Percentiles rank a stretch among this genome's conserved stretches.
Evolutionary conservation across 1,140 invertebrate genomes (phyloP).

Genomic region (Marisa cornuarietis): DNA sequence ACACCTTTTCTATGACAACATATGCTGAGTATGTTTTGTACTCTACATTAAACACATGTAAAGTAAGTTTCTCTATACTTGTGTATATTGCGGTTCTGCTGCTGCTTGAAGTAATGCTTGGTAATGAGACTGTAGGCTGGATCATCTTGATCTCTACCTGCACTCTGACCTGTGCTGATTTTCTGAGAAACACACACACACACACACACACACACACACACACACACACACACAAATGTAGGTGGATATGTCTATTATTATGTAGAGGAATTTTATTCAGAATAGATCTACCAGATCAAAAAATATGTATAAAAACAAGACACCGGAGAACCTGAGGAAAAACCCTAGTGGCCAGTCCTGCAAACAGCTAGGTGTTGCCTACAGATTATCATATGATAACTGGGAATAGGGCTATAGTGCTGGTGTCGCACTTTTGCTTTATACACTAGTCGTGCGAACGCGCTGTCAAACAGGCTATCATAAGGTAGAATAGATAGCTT

Average conservation of each 20-base stretch:
- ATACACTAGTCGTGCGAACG: too few species aligned
- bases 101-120: constrained; percentile 34
- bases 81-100: constrained; percentile 36
- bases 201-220: background rate
- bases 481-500: too few species aligned
- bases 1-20: too few species aligned
- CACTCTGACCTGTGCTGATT: constrained; percentile 33
- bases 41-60: background rate
- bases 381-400: too few species aligned
- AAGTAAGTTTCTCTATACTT: constrained; percentile 21
- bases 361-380: too few species aligned
- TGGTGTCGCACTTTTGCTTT: too few species aligned
- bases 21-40: too few species aligned
- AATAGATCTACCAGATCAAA: too few species aligned
- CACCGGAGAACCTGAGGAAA: too few species aligned
- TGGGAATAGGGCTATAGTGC: too few species aligned
- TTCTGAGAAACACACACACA: constrained; percentile 10
- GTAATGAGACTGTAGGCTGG: constrained; percentile 47
- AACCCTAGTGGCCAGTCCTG: too few species aligned
- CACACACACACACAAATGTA: background rate
- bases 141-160: constrained; percentile 40
- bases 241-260: background rate
- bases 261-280: background rate
- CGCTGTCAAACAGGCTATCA: too few species aligned
- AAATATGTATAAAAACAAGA: background rate